phyloP scores from a whole-genome alignment of 92 coral and sea anemone genomes.

The Phenganax stokvisi region DNA sequence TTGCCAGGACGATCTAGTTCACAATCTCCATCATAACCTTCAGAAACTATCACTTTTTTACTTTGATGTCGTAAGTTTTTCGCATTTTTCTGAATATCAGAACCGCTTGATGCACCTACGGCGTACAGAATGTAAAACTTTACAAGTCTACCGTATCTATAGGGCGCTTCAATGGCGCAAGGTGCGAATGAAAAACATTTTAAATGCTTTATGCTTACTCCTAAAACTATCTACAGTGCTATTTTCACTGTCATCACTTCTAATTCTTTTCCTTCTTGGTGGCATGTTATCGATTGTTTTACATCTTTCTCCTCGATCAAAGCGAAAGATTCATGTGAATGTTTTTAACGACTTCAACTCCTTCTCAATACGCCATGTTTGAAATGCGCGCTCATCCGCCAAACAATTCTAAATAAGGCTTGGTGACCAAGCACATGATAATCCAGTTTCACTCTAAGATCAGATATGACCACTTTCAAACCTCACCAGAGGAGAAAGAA shows the following conservation, averaged over 20 bases:
- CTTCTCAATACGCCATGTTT: constrained; percentile 29
- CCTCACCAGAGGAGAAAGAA: no score
- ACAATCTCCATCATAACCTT: constrained; percentile 40
- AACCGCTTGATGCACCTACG: constrained; percentile 27
- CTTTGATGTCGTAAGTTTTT: constrained; percentile 27
- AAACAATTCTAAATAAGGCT: constrained; percentile 16
- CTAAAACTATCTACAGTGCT: constrained; percentile 28
- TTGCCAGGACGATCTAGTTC: constrained; percentile 24
- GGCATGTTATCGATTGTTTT: constrained; percentile 14
- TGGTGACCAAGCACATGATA: not conserved
- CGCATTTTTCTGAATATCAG: constrained; percentile 19
- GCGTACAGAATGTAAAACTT: not conserved
- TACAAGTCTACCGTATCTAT: not conserved
- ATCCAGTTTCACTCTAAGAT: no score
- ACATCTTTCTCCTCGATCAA: constrained; percentile 1
- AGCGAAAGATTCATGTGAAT: not conserved
- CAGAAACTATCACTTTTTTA: constrained; percentile 13
- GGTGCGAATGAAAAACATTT: not conserved
- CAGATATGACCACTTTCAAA: no score
- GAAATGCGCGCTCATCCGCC: constrained; percentile 31
- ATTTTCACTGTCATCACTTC: constrained; percentile 39
- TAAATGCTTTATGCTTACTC: not conserved
- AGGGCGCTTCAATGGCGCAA: not conserved
- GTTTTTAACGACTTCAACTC: constrained; percentile 6
- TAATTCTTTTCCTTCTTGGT: constrained; percentile 31